Evolutionary conservation across 2,888 invertebrate species (phyloP), one percentile per base, ranked within the genome.

Genomic region (Ophion costatus): DNA sequence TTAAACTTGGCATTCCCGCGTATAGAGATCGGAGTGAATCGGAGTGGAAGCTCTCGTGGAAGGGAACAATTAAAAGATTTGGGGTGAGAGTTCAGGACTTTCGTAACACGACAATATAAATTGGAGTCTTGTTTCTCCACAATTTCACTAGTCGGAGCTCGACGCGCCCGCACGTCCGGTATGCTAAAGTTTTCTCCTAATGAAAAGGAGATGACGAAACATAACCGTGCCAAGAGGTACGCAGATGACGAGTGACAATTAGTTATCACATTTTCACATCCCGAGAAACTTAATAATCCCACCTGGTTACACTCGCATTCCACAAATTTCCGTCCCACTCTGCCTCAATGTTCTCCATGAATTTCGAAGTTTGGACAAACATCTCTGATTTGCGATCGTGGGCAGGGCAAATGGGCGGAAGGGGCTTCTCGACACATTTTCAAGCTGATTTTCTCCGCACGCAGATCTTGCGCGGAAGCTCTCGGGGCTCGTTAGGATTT

Each of bases 401-500:
- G 17, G 17, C 5, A 14, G 51, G 17, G 17, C 5, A 14, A 51
- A 51, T 51, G 51, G 51, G 17, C 51, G 51, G 51, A 51, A 17
- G 38, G 9, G 9, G 38, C 38, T 14, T 51, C 51, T 14, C 14
- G 51, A 5, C 14, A 61, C 17, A 76, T 80, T 70, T 71, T 66
- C 33, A 73, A 67, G 56, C 42, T 71, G 57, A 59, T 45, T 70
- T 42, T 75, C 57, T 67, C 38, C 14, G 33, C 73, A 77, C 56
- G 56, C 56, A 67, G 64, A 56, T 75, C 33, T 59, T 17, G 57
- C 22, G 73, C 20, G 57, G 56, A 56, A 56, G 77, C 69, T 42
- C 71, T 22, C 64, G 63, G 42, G 66, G 77, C 84, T 78, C 77
- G 73, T 79, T 82, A 84, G 70, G 82, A 82, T 84, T 79, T 71